Base-by-base conservation (phyloP, 2,888 invertebrate genomes). In the Cephonodes hylas region DNA sequence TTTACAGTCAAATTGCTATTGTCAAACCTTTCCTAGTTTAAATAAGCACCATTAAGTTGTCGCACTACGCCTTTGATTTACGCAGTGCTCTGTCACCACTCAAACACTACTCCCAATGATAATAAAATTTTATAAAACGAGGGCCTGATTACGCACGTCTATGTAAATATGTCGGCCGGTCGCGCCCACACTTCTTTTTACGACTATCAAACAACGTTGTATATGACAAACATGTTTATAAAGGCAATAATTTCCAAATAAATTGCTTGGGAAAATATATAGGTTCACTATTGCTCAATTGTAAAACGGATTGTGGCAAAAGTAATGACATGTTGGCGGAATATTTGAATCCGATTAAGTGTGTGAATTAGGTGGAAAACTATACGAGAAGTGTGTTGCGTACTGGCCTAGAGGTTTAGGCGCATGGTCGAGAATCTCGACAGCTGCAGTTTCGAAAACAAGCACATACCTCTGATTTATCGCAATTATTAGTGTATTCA, bases 111-210 rank as follows among this genome's bases (percentile, higher is more conserved):
- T 31, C 23, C 20, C 46, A 57, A 57, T 25, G 60, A 48, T 57
- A 61, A 61, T 61, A 61, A 56, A 61, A 61, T 31, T 31, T 56
- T 20, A 61, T 61, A 57, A 61, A 61, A 61, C 57, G 44, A 61
- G 61, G 42, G 44, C 57, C 42, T 60, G 60, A 60, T 60, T 57
- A 61, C 61, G 56, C 18, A 42, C 42, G 23, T 18, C 18, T 48
- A 53, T 44, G 25, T 23, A 44, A 59, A 45, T 45, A 56, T 56
- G 42, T 46, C 38, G 53, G 48, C n/a, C 53, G 42, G 18, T 13
- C 42, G 53, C 46, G 46, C 22, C 23, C 42, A 42, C 48, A 25
- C 42, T 23, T 25, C 48, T 53, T 60, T 48, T 34, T 60, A 60
- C 10, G 44, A 34, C 34, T 18, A 45, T 59, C n/a, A n/a, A n/a